A percentile compares a stretch with the other conserved stretches of the same genome.
Evolutionary conservation across 2,113 vertebrate species (phyloP).

Genomic region (Pteropus alecto): DNA sequence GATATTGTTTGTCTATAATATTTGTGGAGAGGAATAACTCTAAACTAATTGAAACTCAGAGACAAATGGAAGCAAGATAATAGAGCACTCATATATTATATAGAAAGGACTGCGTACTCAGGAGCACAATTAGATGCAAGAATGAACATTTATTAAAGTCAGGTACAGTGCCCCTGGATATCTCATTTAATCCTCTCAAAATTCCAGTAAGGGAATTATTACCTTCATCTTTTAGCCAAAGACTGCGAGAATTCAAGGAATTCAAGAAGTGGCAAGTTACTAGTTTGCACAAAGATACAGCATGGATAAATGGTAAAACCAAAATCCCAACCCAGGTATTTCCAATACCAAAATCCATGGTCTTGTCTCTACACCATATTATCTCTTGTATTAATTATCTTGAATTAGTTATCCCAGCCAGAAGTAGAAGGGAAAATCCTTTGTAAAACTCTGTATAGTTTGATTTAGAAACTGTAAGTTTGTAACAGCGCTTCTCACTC

Average conservation of each 20-base stretch:
- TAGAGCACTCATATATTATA: background rate
- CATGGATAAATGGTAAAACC: background rate
- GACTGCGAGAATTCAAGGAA: background rate
- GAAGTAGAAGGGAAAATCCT: background rate
- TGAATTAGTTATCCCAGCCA: background rate
- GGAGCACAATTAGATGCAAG: background rate
- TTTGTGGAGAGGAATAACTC: background rate
- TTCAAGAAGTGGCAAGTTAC: background rate
- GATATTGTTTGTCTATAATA: background rate
- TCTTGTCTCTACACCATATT: background rate
- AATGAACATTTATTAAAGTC: background rate
- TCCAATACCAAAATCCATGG: background rate
- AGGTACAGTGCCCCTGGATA: too few species aligned
- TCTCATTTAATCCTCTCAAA: background rate
- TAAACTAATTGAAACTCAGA: background rate
- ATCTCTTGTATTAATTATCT: background rate
- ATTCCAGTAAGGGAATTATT: background rate
- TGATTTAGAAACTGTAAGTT: background rate
- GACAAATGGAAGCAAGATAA: background rate
- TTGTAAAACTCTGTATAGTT: background rate
- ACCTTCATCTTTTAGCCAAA: background rate
- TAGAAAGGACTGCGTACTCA: background rate
- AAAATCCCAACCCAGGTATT: background rate
- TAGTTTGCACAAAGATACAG: background rate
- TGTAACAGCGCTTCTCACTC: background rate